Base-by-base conservation (phyloP, 2,113 vertebrate genomes). In the Columbina picui region DNA sequence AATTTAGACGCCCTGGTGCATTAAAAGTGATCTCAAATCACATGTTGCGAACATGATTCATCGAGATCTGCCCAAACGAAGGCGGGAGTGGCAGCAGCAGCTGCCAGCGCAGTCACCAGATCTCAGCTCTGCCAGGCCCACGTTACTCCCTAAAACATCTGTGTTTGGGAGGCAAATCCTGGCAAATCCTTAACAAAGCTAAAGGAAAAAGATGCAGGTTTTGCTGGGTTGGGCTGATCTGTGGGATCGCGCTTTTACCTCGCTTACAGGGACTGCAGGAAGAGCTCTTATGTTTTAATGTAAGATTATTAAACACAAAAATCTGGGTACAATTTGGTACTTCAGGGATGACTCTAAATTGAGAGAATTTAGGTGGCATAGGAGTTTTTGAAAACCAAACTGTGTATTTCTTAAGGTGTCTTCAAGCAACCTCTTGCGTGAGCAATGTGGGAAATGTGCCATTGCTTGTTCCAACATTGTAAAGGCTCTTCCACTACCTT, bases 71-170 rank as follows among this genome's bases (percentile, higher is more conserved):
- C 73, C 75, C 75, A 67, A 76, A 47, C 43, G 32, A 70, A 93
- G 85, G 67, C 12, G 2, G 93, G 94, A 96, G 75, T 30, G 91
- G 87, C 94, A 91, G 84, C 45, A 53, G 78, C 90, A 95, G 94
- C 93, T 96, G 96, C 92, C 94, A 96, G 89, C 82, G 87, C 30
- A 91, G 95, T 89, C 93, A 94, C 87, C 89, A 89, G 84, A 89
- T 95, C 91, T 91, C 56, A 56, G 93, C 81, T 91, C 87, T 55
- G 52, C 76, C 75, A 87, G 91, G 91, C 96, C 94, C 95, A 96
- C 69, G n/a, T 93, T 96, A 53, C 85, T 94, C 83, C 87, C 94
- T 68, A 13, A 36, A 91, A 96, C 93, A 94, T 93, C 93, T 91
- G 93, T 85, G 91, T 45, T 94, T 80, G 91, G 89, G 87, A 96